phyloP scores from a whole-genome alignment of 1,140 invertebrate genomes.

The Lepidostoma basale region DNA sequence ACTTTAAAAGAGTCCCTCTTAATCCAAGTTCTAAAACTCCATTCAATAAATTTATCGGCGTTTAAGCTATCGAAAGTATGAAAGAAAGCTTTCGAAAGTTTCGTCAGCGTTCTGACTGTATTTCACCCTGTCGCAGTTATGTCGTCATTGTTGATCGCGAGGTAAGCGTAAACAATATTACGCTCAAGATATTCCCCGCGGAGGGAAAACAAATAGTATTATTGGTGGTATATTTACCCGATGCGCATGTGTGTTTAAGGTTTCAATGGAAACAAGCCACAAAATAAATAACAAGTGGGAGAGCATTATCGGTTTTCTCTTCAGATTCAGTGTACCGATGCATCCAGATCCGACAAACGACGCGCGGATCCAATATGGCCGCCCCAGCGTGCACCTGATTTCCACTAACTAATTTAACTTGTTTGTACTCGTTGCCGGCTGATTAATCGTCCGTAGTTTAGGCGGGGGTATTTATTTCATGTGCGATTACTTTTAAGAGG shows the following conservation, averaged over 20 bases:
- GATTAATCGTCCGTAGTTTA: conserved; percentile 40
- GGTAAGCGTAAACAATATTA: too few relatives aligned
- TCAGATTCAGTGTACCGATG: conserved; percentile 1
- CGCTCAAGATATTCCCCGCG: too few relatives aligned
- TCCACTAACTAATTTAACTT: conserved; percentile 42
- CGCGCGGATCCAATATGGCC: neutral
- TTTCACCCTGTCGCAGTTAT: too few relatives aligned
- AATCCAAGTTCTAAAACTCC: too few relatives aligned
- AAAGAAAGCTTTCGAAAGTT: too few relatives aligned
- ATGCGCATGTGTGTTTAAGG: neutral
- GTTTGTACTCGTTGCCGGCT: conserved; percentile 38
- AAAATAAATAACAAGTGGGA: conserved; percentile 13
- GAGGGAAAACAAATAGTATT: too few relatives aligned
- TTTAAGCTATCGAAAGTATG: too few relatives aligned
- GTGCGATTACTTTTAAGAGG: conserved; percentile 24
- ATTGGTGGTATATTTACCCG: too few relatives aligned
- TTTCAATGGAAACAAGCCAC: neutral
- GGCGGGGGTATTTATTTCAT: conserved; percentile 38
- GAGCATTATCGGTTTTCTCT: conserved; percentile 18
- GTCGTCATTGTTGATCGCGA: too few relatives aligned
- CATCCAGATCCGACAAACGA: neutral
- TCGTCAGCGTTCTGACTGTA: too few relatives aligned
- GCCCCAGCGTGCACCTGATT: conserved; percentile 37
- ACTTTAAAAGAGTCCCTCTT: too few relatives aligned
- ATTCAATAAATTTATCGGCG: too few relatives aligned